phyloP scores from a whole-genome alignment of 2,888 invertebrate species.

The Eledona agricola region DNA sequence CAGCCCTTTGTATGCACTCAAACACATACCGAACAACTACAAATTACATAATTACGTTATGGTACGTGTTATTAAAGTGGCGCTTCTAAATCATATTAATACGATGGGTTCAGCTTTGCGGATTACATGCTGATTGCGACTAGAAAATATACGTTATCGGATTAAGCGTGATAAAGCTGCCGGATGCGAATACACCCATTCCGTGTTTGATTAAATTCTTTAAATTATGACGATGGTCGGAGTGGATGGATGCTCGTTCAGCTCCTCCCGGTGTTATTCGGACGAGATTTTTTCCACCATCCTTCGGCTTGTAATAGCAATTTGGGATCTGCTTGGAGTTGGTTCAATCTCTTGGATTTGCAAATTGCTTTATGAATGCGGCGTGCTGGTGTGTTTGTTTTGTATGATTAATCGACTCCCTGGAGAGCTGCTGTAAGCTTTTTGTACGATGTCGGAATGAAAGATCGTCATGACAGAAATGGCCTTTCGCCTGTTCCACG shows the following conservation, averaged over 20 bases:
- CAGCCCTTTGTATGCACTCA: slow-evolving; percentile 8
- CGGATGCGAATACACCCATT: slow-evolving; percentile 14
- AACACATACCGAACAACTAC: slow-evolving; percentile 18
- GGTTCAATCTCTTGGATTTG: slow-evolving; percentile 11
- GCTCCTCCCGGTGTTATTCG: background rate
- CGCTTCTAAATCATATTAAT: slow-evolving; percentile 35
- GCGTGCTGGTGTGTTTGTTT: slow-evolving; percentile 18
- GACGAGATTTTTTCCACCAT: slow-evolving; percentile 3
- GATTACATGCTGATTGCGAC: slow-evolving; percentile 35
- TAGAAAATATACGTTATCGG: slow-evolving; percentile 32
- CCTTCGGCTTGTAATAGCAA: too few relatives aligned
- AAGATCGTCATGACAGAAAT: too few relatives aligned
- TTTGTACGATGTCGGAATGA: slow-evolving; percentile 7
- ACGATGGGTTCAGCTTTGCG: slow-evolving; percentile 29
- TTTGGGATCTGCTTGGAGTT: slow-evolving; percentile 7
- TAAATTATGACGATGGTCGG: slow-evolving; percentile 5
- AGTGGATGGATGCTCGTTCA: background rate
- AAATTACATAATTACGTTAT: slow-evolving; percentile 30
- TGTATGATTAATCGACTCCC: slow-evolving; percentile 13
- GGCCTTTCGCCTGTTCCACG: too few relatives aligned
- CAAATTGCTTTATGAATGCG: slow-evolving; percentile 15
- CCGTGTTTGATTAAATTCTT: slow-evolving; percentile 32
- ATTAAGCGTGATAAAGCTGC: slow-evolving; percentile 15
- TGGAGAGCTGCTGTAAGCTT: slow-evolving; percentile 3
- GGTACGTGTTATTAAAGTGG: slow-evolving; percentile 27